These are phyloP conservation scores for Catocala sponsa DNA, from an alignment of 2,888 invertebrate species.

Conservation along the genomic window DNA sequence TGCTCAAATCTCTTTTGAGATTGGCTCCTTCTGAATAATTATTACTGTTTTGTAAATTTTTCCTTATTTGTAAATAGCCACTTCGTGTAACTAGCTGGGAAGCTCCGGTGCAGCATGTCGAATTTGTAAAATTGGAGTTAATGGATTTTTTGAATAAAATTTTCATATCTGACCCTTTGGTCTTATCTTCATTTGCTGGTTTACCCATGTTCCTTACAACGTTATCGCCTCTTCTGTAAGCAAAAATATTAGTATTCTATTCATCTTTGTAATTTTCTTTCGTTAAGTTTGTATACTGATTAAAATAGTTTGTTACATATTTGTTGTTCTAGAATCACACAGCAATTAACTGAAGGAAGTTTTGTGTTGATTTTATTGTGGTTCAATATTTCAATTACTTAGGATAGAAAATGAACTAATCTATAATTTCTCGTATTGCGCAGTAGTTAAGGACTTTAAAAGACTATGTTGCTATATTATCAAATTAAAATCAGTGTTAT, in stretches of 20 bases:
- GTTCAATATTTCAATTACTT: too few relatives aligned
- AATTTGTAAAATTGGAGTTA: slow-evolving; percentile 58
- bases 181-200: slow-evolving; percentile 30
- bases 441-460: too few relatives aligned
- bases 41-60: slow-evolving; percentile 54
- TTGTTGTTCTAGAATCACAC: neutral
- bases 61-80: slow-evolving; percentile 59
- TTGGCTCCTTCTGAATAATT: slow-evolving; percentile 56
- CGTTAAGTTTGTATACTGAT: neutral
- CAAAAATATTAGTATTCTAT: slow-evolving; percentile 77
- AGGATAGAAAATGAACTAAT: too few relatives aligned
- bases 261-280: slow-evolving; percentile 59
- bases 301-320: neutral
- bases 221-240: slow-evolving; percentile 71
- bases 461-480: too few relatives aligned
- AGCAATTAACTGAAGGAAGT: too few relatives aligned
- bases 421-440: too few relatives aligned
- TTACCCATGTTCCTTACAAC: slow-evolving; percentile 62
- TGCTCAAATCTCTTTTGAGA: slow-evolving; percentile 72
- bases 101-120: slow-evolving; percentile 64
- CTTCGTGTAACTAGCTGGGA: slow-evolving; percentile 62
- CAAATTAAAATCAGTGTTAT: too few relatives aligned
- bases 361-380: too few relatives aligned
- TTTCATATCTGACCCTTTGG: slow-evolving; percentile 55
- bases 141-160: slow-evolving; percentile 72